Base-by-base conservation (phyloP, 1,140 invertebrate genomes). In the Meloidogyne floridensis region DNA sequence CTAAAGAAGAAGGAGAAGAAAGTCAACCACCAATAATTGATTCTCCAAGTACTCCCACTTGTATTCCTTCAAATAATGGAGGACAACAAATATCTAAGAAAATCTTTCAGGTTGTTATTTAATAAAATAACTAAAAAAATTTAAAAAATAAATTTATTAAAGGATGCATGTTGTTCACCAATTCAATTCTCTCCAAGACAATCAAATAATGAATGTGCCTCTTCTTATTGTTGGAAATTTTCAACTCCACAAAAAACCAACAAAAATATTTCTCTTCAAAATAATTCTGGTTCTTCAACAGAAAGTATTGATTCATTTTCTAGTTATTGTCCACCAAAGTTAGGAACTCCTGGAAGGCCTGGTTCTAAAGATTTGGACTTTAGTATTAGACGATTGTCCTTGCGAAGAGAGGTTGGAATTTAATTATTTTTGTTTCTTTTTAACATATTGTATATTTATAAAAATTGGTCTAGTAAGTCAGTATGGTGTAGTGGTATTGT, bases 321-420 rank as follows among this genome's bases (percentile, higher is more conserved):
- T 42, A 74, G 79, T 15, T 87, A 83, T 72, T 80, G 18, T 51
- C 59, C 75, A 20, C 85, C 85, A n/a, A 84, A 85, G 59, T 72
- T 86, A 9, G 85, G 85, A 13, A 84, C 73, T 32, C 85, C 85
- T 42, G 85, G 85, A 53, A 75, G 75, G 65, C 86, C 84, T 13
- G 85, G 85, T 20, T 87, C 85, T 10, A 81, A 81, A 2, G 85
- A 86, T 75, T 72, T 86, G 10, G 85, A 86, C 0, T 82, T 70
- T 20, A 75, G 83, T 59, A 83, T 86, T 71, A 65, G 77, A 56
- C 71, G 83, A 69, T 42, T 85, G 15, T 43, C 43, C 18, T 80
- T 86, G 3, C 54, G 77, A 79, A 86, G 79, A 76, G 77, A 85
- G 80, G 84, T 85, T 70, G 18, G 11, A 42, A 7, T 82, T 83